A percentile compares a stretch with the other conserved stretches of the same genome.
Evolutionary conservation across 2,888 invertebrate species (phyloP).

Genomic region (Agrochola litura): DNA sequence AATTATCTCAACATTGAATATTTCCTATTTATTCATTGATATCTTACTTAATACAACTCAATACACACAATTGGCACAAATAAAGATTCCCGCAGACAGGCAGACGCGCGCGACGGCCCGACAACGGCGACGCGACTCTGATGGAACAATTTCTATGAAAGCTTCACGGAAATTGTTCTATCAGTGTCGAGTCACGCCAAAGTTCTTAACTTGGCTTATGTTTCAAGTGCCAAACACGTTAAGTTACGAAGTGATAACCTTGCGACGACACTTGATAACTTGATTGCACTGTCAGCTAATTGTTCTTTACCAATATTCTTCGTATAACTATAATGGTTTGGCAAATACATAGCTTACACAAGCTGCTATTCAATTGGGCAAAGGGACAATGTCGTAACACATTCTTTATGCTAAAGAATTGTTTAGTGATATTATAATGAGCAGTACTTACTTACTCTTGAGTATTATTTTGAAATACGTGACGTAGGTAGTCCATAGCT

Average conservation of each 20-base stretch:
- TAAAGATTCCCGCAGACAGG: too few relatives aligned
- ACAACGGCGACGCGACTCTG: too few relatives aligned
- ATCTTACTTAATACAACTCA: background rate
- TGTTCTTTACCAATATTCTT: conserved; percentile 64
- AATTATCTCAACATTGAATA: background rate
- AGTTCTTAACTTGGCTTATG: conserved; percentile 4
- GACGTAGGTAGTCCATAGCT: background rate
- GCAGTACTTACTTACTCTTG: conserved; percentile 5
- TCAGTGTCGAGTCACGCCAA: background rate
- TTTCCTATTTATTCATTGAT: background rate
- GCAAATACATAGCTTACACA: conserved; percentile 64
- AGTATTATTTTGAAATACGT: conserved; percentile 34
- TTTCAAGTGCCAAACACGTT: conserved; percentile 33
- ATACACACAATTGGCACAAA: background rate
- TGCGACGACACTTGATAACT: conserved; percentile 58
- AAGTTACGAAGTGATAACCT: conserved; percentile 59
- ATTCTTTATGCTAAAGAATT: conserved; percentile 19
- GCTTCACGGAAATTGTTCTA: too few relatives aligned
- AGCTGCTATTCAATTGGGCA: conserved; percentile 36
- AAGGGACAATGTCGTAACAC: conserved; percentile 26
- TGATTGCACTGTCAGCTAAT: conserved; percentile 61
- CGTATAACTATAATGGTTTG: conserved; percentile 66
- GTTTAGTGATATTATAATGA: conserved; percentile 42
- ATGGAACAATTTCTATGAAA: too few relatives aligned
- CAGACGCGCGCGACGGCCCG: too few relatives aligned